Percentiles rank a stretch among this genome's conserved stretches.
Conservation (phyloP, 2,113 vertebrate genomes). For the Vulpes ferrilata region DNA sequence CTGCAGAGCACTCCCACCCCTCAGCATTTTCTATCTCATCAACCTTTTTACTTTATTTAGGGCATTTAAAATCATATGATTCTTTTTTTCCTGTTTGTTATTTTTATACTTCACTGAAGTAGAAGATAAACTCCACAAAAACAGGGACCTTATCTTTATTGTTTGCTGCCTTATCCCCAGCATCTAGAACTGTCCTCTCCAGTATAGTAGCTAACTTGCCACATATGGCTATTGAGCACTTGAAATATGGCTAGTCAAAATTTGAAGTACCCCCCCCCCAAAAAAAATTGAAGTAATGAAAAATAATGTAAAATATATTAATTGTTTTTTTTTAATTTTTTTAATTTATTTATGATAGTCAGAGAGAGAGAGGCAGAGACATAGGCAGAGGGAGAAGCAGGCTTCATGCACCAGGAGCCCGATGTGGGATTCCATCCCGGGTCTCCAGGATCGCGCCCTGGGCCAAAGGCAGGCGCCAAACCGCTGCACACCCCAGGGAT, state of each 20-base stretch:
- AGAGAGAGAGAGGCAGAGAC: too few species aligned
- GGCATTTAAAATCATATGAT: not conserved
- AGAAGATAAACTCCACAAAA: not conserved
- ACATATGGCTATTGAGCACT: rapidly evolving
- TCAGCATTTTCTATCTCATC: not conserved
- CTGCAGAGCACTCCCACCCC: not conserved
- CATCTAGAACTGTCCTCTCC: not conserved
- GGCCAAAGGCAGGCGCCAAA: too few species aligned
- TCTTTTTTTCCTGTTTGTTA: not conserved
- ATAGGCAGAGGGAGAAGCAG: too few species aligned
- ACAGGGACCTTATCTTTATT: not conserved
- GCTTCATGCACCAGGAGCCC: too few species aligned
- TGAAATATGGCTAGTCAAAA: not conserved
- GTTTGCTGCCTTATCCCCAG: not conserved
- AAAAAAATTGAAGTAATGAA: too few species aligned
- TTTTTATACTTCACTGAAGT: not conserved
- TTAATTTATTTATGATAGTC: too few species aligned
- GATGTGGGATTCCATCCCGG: too few species aligned
- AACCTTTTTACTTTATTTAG: not conserved
- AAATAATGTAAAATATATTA: not conserved
- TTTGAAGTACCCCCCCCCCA: not conserved
- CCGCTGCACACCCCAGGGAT: too few species aligned
- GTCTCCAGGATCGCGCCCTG: too few species aligned
- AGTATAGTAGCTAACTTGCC: rapidly evolving
- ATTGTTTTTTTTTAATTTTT: not conserved